Conservation (phyloP, 2,113 vertebrate genomes). For the Bufo gargarizans region DNA sequence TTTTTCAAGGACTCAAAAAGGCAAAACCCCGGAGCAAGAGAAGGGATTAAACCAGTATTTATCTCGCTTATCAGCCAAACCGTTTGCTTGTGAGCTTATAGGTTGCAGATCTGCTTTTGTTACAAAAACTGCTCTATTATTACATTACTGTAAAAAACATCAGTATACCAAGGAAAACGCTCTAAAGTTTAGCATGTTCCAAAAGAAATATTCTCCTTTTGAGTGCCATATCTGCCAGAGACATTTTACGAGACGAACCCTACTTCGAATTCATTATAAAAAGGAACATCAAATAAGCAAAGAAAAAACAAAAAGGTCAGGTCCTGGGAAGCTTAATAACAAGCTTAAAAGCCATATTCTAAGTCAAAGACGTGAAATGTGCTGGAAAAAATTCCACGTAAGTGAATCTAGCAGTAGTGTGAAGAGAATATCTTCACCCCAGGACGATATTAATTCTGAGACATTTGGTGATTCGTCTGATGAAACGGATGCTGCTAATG, state of each 20-base stretch:
- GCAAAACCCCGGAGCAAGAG: slow-evolving; percentile 68
- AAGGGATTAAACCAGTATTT: slow-evolving; percentile 75
- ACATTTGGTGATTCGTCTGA: slow-evolving; percentile 77
- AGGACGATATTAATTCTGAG: slow-evolving; percentile 74
- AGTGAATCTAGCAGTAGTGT: slow-evolving; percentile 17
- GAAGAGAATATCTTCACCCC: not conserved
- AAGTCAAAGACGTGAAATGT: not conserved
- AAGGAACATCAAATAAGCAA: slow-evolving; percentile 82
- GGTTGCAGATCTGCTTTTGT: slow-evolving; percentile 86
- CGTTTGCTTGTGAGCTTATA: slow-evolving; percentile 85
- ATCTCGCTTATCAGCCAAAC: slow-evolving; percentile 82
- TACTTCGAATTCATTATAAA: slow-evolving; percentile 85
- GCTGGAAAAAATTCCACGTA: slow-evolving; percentile 1
- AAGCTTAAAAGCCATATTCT: not conserved
- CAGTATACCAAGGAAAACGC: slow-evolving; percentile 83
- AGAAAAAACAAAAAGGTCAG: slow-evolving; percentile 65
- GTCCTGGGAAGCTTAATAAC: slow-evolving; percentile 65
- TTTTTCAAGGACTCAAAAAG: slow-evolving; percentile 70
- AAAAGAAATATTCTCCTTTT: slow-evolving; percentile 86
- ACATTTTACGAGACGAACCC: slow-evolving; percentile 85
- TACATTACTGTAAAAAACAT: slow-evolving; percentile 89
- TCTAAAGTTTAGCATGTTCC: slow-evolving; percentile 82
- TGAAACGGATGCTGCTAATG: slow-evolving; percentile 68
- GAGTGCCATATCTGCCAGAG: slow-evolving; percentile 92
- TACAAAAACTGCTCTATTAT: slow-evolving; percentile 85